A percentile compares a stretch with the other conserved stretches of the same genome.
Conservation (phyloP, 2,888 invertebrate genomes). For the Parnassius smintheus region DNA sequence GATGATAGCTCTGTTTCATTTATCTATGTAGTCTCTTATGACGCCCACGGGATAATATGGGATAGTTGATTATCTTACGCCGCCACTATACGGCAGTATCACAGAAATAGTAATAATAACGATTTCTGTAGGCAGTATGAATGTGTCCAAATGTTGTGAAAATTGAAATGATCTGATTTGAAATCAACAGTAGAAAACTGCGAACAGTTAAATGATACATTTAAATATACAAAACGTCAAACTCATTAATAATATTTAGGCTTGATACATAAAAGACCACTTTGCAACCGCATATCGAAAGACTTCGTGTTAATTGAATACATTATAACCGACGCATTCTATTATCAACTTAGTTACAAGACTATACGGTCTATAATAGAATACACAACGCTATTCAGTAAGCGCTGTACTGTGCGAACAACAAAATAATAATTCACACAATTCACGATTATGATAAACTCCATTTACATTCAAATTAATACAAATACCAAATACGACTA, state of each 20-base stretch:
- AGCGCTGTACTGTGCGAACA: constrained; percentile 7
- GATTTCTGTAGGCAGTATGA: no score
- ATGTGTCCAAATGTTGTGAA: no score
- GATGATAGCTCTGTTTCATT: no score
- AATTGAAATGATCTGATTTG: no score
- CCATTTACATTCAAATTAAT: constrained; percentile 35
- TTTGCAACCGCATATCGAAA: constrained; percentile 20
- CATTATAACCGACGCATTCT: background rate
- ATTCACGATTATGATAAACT: constrained; percentile 29
- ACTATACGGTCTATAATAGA: background rate
- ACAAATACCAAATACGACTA: constrained; percentile 30
- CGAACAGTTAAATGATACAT: background rate
- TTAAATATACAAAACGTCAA: constrained; percentile 3
- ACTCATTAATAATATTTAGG: constrained; percentile 9
- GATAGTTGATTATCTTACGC: no score
- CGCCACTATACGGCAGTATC: no score
- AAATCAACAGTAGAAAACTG: no score
- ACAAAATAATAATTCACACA: constrained; percentile 27
- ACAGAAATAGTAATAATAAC: no score
- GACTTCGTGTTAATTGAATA: constrained; percentile 23
- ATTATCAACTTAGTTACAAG: constrained; percentile 3
- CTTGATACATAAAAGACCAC: constrained; percentile 12
- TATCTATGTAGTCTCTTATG: no score
- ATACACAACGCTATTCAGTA: background rate
- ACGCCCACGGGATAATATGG: no score